Evolutionary conservation across 2,113 vertebrate genomes (phyloP).

Genomic region (Microcebus ravelobensis): DNA sequence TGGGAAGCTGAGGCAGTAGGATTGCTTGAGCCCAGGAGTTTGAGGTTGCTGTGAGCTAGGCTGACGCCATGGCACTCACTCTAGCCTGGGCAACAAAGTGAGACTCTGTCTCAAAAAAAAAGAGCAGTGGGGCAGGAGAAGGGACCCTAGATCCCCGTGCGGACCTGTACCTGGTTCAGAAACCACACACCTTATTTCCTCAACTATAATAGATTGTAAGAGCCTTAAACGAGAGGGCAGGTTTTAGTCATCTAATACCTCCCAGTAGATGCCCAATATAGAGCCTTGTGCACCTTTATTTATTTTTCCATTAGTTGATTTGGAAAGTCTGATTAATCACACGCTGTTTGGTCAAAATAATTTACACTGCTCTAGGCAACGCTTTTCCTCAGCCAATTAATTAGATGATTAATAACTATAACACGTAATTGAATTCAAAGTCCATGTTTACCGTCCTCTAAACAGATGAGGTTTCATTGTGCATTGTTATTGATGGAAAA

Average conservation of each 20-base stretch:
- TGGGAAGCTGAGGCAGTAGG: no score
- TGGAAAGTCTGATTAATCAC: constrained; percentile 17
- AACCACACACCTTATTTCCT: fast-evolving
- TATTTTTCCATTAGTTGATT: background rate
- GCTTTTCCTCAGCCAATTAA: constrained; percentile 1
- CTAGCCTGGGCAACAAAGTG: no score
- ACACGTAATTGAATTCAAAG: background rate
- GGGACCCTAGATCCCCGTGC: fast-evolving
- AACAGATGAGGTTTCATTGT: background rate
- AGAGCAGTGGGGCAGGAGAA: no score
- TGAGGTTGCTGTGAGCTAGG: no score
- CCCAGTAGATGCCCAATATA: background rate
- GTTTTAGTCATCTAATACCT: background rate
- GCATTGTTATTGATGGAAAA: background rate
- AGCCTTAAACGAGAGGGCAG: background rate
- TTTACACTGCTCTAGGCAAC: background rate
- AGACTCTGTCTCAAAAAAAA: no score
- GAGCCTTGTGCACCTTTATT: background rate
- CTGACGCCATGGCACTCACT: no score
- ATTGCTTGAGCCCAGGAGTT: no score
- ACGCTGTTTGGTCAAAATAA: background rate
- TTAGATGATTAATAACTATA: constrained; percentile 31
- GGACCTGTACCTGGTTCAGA: background rate
- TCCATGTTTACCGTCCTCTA: background rate
- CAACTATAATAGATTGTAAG: background rate